phyloP scores from a whole-genome alignment of 2,888 invertebrate genomes.

The Agrilus biguttatus region DNA sequence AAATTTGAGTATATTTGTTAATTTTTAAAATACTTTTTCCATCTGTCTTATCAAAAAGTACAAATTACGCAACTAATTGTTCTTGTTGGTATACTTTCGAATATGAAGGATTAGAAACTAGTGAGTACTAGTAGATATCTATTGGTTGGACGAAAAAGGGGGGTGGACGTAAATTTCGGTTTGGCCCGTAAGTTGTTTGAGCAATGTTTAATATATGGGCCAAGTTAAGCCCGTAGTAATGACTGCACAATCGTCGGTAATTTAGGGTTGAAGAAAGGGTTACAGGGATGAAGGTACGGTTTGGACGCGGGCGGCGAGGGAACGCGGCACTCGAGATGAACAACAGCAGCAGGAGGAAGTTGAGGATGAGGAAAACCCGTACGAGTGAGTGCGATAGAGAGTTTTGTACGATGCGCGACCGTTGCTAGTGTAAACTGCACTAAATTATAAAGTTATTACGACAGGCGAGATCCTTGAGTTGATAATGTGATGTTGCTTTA shows the following conservation, averaged over 20 bases:
- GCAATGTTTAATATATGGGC: constrained; percentile 28
- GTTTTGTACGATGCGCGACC: constrained; percentile 17
- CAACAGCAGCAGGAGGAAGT: constrained; percentile 16
- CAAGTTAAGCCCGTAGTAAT: constrained; percentile 17
- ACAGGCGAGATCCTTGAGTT: constrained; percentile 33
- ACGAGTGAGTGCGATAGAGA: constrained; percentile 9
- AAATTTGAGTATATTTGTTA: no score
- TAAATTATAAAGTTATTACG: constrained; percentile 39
- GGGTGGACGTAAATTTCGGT: constrained; percentile 17
- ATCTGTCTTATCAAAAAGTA: no score
- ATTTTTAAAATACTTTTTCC: no score
- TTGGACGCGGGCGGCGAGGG: neutral
- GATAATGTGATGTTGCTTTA: constrained; percentile 37
- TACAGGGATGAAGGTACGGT: constrained; percentile 1
- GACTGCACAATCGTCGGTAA: constrained; percentile 25
- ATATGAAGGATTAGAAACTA: no score
- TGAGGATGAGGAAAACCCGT: constrained; percentile 14
- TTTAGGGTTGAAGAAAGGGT: constrained; percentile 19
- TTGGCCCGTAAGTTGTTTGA: constrained; percentile 23
- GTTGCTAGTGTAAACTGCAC: constrained; percentile 28
- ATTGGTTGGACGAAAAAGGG: neutral
- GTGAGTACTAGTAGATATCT: no score
- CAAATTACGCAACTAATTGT: no score
- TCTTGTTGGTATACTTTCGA: no score
- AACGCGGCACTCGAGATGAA: neutral